Base-by-base conservation (phyloP, 2,113 vertebrate species). In the Sorex fumeus region DNA sequence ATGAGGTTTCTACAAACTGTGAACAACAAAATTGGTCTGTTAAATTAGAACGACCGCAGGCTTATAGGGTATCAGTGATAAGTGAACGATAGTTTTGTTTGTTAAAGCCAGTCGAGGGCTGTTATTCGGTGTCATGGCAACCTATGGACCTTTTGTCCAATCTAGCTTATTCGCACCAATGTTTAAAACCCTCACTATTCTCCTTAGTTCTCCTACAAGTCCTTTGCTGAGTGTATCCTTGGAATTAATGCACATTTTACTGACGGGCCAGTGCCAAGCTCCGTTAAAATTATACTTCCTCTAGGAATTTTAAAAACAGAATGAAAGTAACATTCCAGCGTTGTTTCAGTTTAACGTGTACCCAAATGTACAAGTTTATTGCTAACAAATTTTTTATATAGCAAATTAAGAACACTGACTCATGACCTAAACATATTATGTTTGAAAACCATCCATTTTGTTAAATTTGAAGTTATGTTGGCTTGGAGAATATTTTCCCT, bases 361-460 rank as follows among this genome's bases (percentile, higher is more conserved):
- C 72, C 67, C 76, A 96, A 82, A 83, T 78, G 47, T 34, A 78
- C 23, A 74, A 70, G 70, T 80, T 66, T 95, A 92, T 80, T 90
- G n/a, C 67, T 88, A 89, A 62, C 9, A 75, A 45, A 28, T 21
- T 60, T 75, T 90, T 87, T 86, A 88, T 77, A 32, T 75, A 90
- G 45, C 66, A 92, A 67, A 23, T 83, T 88, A 93, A 87, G 74
- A 94, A 93, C 80, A 94, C 67, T 80, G 40, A 94, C 28, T 94
- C 84, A 60, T 88, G 36, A 66, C 76, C 32, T 34, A 27, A 77
- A 27, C 11, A 84, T 87, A 71, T 40, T 45, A 50, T 72, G 10
- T 92, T 88, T 85, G 47, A 62, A 94, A 93, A 30, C 74, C 70
- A 34, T 10, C 43, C 10, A 27, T 93, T 91, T 84, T 83, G 40